Conservation (phyloP, 2,888 invertebrate genomes). For the Agapetus fuscipes region DNA sequence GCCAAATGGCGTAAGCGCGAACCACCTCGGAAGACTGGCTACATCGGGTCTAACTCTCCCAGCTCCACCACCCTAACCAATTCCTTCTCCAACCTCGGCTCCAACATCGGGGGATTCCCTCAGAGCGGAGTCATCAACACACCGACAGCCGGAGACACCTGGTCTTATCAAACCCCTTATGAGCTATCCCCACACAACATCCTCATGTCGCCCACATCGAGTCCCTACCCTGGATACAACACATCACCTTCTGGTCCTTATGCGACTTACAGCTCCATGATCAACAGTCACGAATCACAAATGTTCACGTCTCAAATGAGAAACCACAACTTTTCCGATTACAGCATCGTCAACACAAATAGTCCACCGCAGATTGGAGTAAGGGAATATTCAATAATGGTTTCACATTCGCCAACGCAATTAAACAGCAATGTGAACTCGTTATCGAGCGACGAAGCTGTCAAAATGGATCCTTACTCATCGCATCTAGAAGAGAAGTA, state of each 20-base stretch:
- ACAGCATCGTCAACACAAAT: conserved; percentile 41
- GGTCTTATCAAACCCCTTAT: conserved; percentile 71
- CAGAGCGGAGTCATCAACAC: conserved; percentile 49
- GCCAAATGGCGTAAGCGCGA: conserved; percentile 94
- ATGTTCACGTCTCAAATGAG: conserved; percentile 54
- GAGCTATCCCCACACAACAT: conserved; percentile 68
- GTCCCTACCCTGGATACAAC: conserved; percentile 56
- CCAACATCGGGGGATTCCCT: conserved; percentile 42
- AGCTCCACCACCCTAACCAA: conserved; percentile 59
- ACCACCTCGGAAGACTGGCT: conserved; percentile 82
- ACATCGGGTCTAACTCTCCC: conserved; percentile 60
- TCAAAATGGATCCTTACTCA: conserved; percentile 36
- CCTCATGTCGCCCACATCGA: conserved; percentile 58
- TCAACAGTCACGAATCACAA: conserved; percentile 65
- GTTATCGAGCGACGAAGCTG: conserved; percentile 28
- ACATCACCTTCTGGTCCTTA: conserved; percentile 48
- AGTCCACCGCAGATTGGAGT: conserved; percentile 55
- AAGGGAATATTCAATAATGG: conserved; percentile 57
- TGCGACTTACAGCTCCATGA: conserved; percentile 55
- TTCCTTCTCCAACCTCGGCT: conserved; percentile 43
- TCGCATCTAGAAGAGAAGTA: conserved; percentile 46
- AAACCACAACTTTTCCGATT: conserved; percentile 48
- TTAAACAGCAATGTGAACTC: conserved; percentile 25
- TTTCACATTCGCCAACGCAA: conserved; percentile 48
- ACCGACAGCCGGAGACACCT: conserved; percentile 62